A percentile compares a stretch with the other conserved stretches of the same genome.
phyloP scores from a whole-genome alignment of 2,888 invertebrate species.

The Metopia argyrocephala region DNA sequence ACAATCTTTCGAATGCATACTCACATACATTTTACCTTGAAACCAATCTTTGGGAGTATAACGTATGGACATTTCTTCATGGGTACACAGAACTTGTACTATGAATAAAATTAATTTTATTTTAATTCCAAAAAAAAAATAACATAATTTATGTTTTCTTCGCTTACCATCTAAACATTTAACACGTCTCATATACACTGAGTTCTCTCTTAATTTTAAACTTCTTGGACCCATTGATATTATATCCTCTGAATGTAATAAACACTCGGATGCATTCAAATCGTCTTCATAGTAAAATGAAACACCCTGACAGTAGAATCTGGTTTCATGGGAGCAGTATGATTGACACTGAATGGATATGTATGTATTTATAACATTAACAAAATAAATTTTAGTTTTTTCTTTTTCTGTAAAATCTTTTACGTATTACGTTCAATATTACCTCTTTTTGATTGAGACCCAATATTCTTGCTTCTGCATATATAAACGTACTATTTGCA shows the following conservation, averaged over 20 bases:
- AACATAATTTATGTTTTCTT: not conserved
- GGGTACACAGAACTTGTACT: constrained; percentile 90
- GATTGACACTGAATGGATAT: constrained; percentile 83
- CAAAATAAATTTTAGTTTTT: constrained; percentile 3
- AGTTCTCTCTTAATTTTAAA: constrained; percentile 81
- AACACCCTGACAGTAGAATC: constrained; percentile 87
- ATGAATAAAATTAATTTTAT: constrained; percentile 45
- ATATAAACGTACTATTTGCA: constrained; percentile 84
- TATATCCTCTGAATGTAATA: constrained; percentile 89
- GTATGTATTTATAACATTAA: no score
- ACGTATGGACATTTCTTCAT: constrained; percentile 84
- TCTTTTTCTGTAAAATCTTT: constrained; percentile 3
- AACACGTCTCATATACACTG: constrained; percentile 88
- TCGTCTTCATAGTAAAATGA: constrained; percentile 78
- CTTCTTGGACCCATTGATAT: constrained; percentile 88
- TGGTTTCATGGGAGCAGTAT: constrained; percentile 82
- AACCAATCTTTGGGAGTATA: constrained; percentile 83
- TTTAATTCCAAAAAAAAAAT: not conserved
- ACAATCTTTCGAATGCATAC: constrained; percentile 87
- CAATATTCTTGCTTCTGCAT: constrained; percentile 78
- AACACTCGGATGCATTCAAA: constrained; percentile 79
- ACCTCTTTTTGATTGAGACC: constrained; percentile 78
- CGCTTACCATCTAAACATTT: constrained; percentile 89
- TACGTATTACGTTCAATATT: constrained; percentile 27
- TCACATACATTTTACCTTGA: constrained; percentile 88